Conservation (phyloP, 2,797 vertebrate species). For the Diplodus puntazzo region DNA sequence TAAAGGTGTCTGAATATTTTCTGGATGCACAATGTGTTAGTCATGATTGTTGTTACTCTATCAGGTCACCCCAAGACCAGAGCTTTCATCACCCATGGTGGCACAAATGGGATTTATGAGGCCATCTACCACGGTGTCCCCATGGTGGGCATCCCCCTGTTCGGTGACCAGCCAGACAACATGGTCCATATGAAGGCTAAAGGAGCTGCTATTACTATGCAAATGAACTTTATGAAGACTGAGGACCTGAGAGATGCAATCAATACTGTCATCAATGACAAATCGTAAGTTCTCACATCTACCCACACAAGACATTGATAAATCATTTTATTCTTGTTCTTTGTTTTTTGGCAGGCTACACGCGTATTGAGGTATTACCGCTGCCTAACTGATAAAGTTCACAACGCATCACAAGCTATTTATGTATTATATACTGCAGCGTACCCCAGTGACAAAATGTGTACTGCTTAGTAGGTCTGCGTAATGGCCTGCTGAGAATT, state of each 20-base stretch:
- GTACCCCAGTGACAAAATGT: not conserved
- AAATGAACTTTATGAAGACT: not conserved
- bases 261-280: conserved; percentile 8
- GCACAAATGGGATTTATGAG: conserved; percentile 92
- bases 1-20: no score
- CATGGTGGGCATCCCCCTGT: conserved; percentile 91
- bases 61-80: conserved; percentile 53
- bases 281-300: not conserved
- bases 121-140: conserved; percentile 93
- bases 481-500: not conserved
- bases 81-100: conserved; percentile 87
- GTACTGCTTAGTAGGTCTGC: no score
- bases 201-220: not conserved
- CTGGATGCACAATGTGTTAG: no score
- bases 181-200: conserved; percentile 75
- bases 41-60: not conserved
- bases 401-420: no score
- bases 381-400: not conserved
- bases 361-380: no score
- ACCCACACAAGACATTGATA: no score
- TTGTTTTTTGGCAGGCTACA: not conserved
- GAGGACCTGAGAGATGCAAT: conserved; percentile 15
- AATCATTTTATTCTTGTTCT: no score
- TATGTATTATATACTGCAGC: not conserved
- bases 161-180: conserved; percentile 91